Evolutionary conservation across 2,888 invertebrate genomes (phyloP).

Genomic region (Agonopterix heracliana): DNA sequence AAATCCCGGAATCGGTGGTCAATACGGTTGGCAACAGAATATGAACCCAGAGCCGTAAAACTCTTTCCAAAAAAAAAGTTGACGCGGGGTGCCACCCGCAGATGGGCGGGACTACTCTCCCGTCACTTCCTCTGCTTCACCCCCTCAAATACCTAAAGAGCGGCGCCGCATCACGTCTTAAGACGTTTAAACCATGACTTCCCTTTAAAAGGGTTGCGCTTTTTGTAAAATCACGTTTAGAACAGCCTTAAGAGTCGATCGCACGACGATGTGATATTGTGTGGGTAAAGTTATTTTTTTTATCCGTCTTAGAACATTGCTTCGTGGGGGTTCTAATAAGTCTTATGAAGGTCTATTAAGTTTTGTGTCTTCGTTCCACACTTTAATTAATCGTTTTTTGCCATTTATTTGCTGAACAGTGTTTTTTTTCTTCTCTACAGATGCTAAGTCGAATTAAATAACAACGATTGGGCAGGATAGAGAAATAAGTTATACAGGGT

Average conservation of each 20-base stretch:
- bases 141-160: no score
- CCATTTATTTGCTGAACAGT: conserved; percentile 37
- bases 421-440: conserved; percentile 6
- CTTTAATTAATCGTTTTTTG: conserved; percentile 63
- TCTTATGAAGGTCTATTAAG: conserved; percentile 44
- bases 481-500: no score
- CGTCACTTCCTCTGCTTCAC: no score
- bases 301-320: conserved; percentile 34
- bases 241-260: conserved; percentile 50
- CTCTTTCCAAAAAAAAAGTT: no score
- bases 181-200: conserved; percentile 65
- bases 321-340: conserved; percentile 68
- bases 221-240: conserved; percentile 66
- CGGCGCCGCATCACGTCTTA: no score
- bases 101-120: no score
- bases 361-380: conserved; percentile 57
- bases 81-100: no score
- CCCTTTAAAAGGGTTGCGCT: conserved; percentile 70
- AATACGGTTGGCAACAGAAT: no score
- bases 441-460: neutral
- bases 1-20: no score
- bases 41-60: no score
- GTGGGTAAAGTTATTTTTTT: conserved; percentile 48
- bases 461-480: no score
- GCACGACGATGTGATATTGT: conserved; percentile 52